Base-by-base conservation (phyloP, 2,888 invertebrate genomes). In the Melinaea marsaeus region DNA sequence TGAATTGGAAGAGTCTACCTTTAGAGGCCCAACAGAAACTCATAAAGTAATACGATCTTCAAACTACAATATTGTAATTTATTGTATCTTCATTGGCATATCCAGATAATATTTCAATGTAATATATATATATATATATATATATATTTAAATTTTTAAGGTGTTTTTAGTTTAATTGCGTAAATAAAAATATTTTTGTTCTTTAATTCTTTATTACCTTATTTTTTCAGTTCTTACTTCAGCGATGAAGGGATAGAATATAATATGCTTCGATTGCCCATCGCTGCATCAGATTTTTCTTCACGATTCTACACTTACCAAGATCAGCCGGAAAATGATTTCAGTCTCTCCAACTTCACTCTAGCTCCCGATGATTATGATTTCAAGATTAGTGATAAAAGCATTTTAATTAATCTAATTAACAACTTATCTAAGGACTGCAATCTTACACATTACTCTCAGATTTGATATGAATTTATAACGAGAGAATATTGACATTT, bases 1-100 rank as follows among this genome's bases (percentile, higher is more conserved):
- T 95, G 11, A 95, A 95, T 75, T 92, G 95, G 64, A 81, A 80
- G 34, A 88, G 80, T 2, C 79, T 96, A 32, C 84, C 92, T 0
- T 67, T 75, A 33, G 71, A 67, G 1, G 75, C 92, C 4, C 92
- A 70, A 13, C 58, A 67, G 45, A 57, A 58, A 34, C 34, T 73
- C 6, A 70, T 74, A 42, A 63, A 73, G 74, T 74, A 67, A 5
- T 13, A 42, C 7, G 57, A 42, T 22, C 22, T 48, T 5, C n/a
- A 48, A 4, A 48, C 5, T 13, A 48, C 13, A 48, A 6, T 13
- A n/a, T 5, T n/a, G 5, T 48, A 0, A 22, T 22, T 22, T n/a
- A 4, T 48, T 4, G 2, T 13, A 11, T 5, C 13, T 48, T n/a
- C 5, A 6, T 4, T 2, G 2, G 13, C 11, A 48, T 2, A 4